Percentiles rank a stretch among this genome's conserved stretches.
Evolutionary conservation across 2,888 invertebrate species (phyloP).

Genomic region (Mactromeris polynyma): DNA sequence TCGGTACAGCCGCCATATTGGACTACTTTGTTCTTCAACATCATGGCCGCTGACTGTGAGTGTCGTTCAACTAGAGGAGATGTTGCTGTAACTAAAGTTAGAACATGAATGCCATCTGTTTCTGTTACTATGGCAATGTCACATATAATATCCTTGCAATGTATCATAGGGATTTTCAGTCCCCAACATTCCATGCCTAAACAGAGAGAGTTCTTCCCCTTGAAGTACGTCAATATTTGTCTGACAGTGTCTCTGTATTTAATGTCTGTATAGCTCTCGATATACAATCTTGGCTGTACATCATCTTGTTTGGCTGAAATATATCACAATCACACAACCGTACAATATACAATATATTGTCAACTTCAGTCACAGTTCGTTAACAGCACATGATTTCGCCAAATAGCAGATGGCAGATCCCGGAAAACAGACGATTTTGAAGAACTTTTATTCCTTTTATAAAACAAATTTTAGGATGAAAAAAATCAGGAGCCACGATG

Average conservation of each 20-base stretch:
- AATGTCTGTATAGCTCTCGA: slow-evolving; percentile 62
- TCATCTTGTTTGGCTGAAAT: slow-evolving; percentile 56
- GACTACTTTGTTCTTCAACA: slow-evolving; percentile 74
- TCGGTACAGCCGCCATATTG: slow-evolving; percentile 77
- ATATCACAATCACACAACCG: background rate
- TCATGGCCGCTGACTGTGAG: slow-evolving; percentile 63
- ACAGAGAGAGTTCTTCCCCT: slow-evolving; percentile 50
- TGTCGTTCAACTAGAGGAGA: slow-evolving; percentile 55
- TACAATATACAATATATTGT: too few species aligned
- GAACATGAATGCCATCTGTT: slow-evolving; percentile 72
- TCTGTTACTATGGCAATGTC: slow-evolving; percentile 73
- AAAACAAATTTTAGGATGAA: too few species aligned
- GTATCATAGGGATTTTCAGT: slow-evolving; percentile 61
- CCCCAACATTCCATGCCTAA: slow-evolving; percentile 79
- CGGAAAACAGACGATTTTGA: too few species aligned
- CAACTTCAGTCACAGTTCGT: too few species aligned
- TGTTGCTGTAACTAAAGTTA: slow-evolving; percentile 68
- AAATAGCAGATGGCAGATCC: too few species aligned
- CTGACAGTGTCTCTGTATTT: slow-evolving; percentile 61
- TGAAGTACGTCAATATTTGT: slow-evolving; percentile 49
- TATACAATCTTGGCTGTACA: slow-evolving; percentile 73
- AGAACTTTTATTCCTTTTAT: too few species aligned
- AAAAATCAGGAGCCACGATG: too few species aligned
- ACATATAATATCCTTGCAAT: slow-evolving; percentile 65
- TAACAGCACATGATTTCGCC: too few species aligned